Evolutionary conservation across 1,140 invertebrate genomes (phyloP).

Genomic region (Pogonomyrmex californicus): DNA sequence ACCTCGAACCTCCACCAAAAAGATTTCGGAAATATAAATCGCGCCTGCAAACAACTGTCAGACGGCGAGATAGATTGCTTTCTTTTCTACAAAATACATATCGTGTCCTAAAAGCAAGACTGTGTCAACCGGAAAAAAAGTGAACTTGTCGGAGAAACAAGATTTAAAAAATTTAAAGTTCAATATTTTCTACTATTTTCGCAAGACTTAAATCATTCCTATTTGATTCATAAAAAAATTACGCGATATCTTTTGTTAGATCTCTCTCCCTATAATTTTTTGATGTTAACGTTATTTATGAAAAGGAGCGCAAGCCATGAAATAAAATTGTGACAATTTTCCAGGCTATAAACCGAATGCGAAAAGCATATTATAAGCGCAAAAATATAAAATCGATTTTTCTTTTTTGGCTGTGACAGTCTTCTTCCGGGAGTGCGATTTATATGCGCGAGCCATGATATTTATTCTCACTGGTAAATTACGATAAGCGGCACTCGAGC

Average conservation of each 20-base stretch:
- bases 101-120: conserved; percentile 3
- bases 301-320: neutral
- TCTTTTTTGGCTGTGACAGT: conserved; percentile 27
- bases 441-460: conserved; percentile 34
- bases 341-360: neutral
- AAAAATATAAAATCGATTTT: conserved; percentile 30
- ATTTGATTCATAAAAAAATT: neutral
- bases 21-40: conserved; percentile 43
- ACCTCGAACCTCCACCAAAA: neutral
- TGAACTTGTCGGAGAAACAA: neutral
- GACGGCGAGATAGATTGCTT: conserved; percentile 10
- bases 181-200: neutral
- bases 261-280: neutral
- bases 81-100: neutral
- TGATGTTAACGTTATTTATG: neutral
- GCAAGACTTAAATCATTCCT: neutral
- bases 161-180: neutral
- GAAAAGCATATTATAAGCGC: conserved; percentile 8
- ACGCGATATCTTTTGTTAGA: neutral
- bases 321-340: conserved; percentile 28
- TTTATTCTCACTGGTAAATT: conserved; percentile 60
- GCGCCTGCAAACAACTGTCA: conserved; percentile 33
- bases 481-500: conserved; percentile 57
- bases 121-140: conserved; percentile 2
- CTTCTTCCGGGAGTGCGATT: conserved; percentile 15